phyloP scores from a whole-genome alignment of 2,113 vertebrate genomes.

The Syngnathus typhle region DNA sequence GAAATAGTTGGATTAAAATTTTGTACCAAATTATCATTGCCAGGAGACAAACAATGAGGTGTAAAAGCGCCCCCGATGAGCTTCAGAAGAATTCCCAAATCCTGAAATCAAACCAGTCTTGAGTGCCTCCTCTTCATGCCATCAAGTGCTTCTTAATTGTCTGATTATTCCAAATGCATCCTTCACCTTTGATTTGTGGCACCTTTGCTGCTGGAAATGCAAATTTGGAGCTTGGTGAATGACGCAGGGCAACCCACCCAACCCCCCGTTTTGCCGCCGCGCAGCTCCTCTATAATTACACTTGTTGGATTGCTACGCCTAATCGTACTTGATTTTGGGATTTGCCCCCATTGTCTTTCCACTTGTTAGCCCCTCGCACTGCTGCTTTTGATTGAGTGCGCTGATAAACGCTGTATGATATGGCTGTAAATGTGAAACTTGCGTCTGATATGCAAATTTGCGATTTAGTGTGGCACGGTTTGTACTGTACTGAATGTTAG shows the following conservation, averaged over 20 bases:
- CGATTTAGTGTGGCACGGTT: slow-evolving; percentile 56
- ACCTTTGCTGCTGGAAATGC: slow-evolving; percentile 54
- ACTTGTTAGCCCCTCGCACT: slow-evolving; percentile 62
- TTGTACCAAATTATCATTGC: background rate
- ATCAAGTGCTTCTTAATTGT: slow-evolving; percentile 37
- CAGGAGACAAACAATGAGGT: slow-evolving; percentile 7
- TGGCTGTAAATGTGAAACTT: slow-evolving; percentile 21
- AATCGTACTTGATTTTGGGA: slow-evolving; percentile 72
- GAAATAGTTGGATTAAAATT: background rate
- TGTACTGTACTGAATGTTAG: background rate
- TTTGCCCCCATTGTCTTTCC: slow-evolving; percentile 63
- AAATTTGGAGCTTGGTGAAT: slow-evolving; percentile 61
- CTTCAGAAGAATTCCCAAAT: slow-evolving; percentile 37
- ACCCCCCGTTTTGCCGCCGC: slow-evolving; percentile 37
- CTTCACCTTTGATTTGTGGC: slow-evolving; percentile 53
- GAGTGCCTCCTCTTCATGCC: background rate
- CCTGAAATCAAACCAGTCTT: slow-evolving; percentile 35
- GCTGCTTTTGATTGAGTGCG: slow-evolving; percentile 55
- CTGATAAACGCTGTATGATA: slow-evolving; percentile 7
- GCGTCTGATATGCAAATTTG: slow-evolving; percentile 7
- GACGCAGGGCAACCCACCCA: slow-evolving; percentile 46
- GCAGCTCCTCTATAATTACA: slow-evolving; percentile 65
- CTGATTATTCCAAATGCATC: slow-evolving; percentile 58
- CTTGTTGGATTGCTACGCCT: slow-evolving; percentile 65
- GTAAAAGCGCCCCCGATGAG: slow-evolving; percentile 20